Conservation (phyloP, 2,113 vertebrate genomes). For the Athene noctua region DNA sequence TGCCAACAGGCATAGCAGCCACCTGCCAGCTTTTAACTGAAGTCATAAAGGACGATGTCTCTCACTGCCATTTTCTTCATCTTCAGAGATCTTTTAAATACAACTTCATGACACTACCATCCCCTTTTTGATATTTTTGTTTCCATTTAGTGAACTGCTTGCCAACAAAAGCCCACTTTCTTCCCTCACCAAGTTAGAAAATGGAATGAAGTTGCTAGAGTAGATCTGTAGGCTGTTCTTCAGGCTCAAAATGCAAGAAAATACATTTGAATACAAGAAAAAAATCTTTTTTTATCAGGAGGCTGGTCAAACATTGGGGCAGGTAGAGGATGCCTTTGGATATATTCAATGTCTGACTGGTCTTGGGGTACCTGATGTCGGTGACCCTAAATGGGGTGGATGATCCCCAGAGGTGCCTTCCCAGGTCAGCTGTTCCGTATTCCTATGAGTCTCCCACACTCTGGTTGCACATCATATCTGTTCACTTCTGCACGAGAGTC, state of each 20-base stretch:
- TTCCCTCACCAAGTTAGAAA: neutral
- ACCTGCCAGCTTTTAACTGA: neutral
- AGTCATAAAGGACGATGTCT: neutral
- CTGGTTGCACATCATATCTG: neutral
- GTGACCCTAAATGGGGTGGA: neutral
- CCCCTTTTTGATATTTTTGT: neutral
- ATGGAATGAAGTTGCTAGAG: neutral
- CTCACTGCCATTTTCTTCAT: neutral
- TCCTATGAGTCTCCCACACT: neutral
- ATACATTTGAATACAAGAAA: neutral
- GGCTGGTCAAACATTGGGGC: neutral
- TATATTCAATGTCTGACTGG: neutral
- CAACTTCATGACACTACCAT: neutral
- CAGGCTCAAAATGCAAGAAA: neutral
- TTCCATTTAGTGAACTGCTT: neutral
- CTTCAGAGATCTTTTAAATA: neutral
- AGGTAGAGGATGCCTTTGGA: neutral
- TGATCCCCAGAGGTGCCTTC: neutral
- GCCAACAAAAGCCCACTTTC: neutral
- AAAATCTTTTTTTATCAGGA: neutral
- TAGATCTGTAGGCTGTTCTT: neutral
- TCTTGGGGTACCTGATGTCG: neutral
- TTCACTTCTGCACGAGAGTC: fast-evolving
- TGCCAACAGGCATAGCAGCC: fast-evolving
- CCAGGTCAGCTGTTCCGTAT: neutral